Evolutionary conservation across 2,113 vertebrate species (phyloP), one percentile per base, ranked within the genome.

Genomic region (Stercorarius parasiticus): DNA sequence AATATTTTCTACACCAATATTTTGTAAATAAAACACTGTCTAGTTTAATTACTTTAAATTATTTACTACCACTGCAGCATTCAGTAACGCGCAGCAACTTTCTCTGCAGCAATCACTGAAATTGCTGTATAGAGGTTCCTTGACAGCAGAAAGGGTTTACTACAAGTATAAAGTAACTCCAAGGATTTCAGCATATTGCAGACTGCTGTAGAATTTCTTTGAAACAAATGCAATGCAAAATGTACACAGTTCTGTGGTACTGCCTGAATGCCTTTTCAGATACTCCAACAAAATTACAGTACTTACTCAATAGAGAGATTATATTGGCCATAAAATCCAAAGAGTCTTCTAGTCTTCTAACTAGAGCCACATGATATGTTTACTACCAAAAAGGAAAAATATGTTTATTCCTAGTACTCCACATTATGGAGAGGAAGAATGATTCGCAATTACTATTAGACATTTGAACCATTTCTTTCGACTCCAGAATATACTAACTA

Each of bases 271-370:
- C 81, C 52, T 96, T 88, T 64, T 52, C 53, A 97, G 34, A 38
- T 82, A 77, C 73, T 93, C 80, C 87, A 43, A 64, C 90, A 64
- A 78, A 93, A 83, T 38, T 61, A 11, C 43, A 81, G 22, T 71
- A 36, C 83, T 97, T 97, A 93, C 95, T 94, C 86, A 91, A 84
- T 71, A 76, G 25, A 93, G 36, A 95, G 92, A 91, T 96, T 88
- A 95, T 70, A 45, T 65, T 77, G 32, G 72, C 64, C 82, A 70
- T 95, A 85, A 77, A 95, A 95, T 80, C 78, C 78, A 85, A 86
- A 64, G 83, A 86, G 77, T 76, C 50, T n/a, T 76, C 50, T n/a
- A 36, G 14, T 74, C 66, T 95, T 92, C 90, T 71, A 92, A 83
- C 47, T 83, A 92, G 66, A 94, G 77, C 89, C 69, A 53, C 45